A percentile compares a stretch with the other conserved stretches of the same genome.
These are phyloP conservation scores for Torymus tubicola DNA, from an alignment of 2,888 invertebrate species.

Conservation along the genomic window DNA sequence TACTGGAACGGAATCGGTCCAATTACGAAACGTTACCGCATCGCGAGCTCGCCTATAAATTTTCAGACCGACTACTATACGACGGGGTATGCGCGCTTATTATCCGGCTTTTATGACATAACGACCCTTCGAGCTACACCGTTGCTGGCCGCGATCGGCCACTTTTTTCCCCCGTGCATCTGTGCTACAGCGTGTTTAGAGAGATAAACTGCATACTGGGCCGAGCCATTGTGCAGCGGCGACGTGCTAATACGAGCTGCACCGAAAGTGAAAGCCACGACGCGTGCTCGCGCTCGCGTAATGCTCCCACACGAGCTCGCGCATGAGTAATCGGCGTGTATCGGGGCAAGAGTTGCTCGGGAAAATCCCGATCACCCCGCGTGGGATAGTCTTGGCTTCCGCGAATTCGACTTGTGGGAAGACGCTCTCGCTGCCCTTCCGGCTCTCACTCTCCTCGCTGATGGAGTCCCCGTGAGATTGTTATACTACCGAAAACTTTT, in stretches of 20 bases:
- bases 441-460: not conserved
- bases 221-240: constrained; percentile 33
- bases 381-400: constrained; percentile 33
- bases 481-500: too few relatives aligned
- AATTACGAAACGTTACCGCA: constrained; percentile 73
- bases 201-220: constrained; percentile 34
- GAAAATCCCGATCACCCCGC: constrained; percentile 38
- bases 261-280: constrained; percentile 52
- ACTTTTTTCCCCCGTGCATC: constrained; percentile 1
- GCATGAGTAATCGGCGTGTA: constrained; percentile 31
- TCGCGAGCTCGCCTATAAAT: constrained; percentile 57
- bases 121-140: constrained; percentile 59
- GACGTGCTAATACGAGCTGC: constrained; percentile 1
- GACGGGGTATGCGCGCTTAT: constrained; percentile 59
- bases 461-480: not conserved
- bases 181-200: not conserved
- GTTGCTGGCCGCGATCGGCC: not conserved
- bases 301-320: constrained; percentile 11
- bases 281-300: constrained; percentile 19
- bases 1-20: constrained; percentile 64
- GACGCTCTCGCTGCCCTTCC: not conserved
- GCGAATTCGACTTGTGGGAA: not conserved
- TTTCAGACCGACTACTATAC: constrained; percentile 40
- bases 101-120: constrained; percentile 66
- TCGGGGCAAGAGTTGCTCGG: constrained; percentile 8